Conservation (phyloP, 2,888 invertebrate genomes). For the Drosophila atroscutellata region DNA sequence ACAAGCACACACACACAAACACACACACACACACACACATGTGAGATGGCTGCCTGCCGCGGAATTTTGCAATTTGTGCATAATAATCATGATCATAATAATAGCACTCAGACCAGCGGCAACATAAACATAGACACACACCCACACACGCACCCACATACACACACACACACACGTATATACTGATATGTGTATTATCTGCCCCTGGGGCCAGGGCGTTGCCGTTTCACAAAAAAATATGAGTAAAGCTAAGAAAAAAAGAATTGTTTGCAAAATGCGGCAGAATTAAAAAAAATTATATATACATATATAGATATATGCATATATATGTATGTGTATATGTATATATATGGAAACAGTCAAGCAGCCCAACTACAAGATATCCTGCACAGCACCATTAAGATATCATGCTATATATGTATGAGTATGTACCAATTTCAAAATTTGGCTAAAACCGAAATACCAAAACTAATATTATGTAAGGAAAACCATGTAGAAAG, state of each 20-base stretch:
- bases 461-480: neutral
- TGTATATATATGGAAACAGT: neutral
- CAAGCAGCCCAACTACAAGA: neutral
- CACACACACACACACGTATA: conserved; percentile 2
- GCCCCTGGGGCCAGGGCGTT: conserved; percentile 75
- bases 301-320: neutral
- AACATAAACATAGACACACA: conserved; percentile 11
- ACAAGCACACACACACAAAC: conserved; percentile 1
- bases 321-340: neutral
- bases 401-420: neutral
- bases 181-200: conserved; percentile 4
- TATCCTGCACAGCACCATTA: neutral
- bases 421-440: neutral
- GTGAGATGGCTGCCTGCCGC: conserved; percentile 44
- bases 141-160: conserved; percentile 7
- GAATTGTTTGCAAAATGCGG: conserved; percentile 54
- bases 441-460: neutral
- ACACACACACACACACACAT: conserved; percentile 6
- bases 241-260: conserved; percentile 21
- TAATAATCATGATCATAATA: conserved; percentile 80
- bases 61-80: conserved; percentile 82
- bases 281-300: conserved; percentile 35
- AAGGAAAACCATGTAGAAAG: neutral
- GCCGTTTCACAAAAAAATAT: conserved; percentile 52
- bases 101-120: conserved; percentile 54